phyloP scores from a whole-genome alignment of 2,113 vertebrate genomes.

The Setophaga coronata region DNA sequence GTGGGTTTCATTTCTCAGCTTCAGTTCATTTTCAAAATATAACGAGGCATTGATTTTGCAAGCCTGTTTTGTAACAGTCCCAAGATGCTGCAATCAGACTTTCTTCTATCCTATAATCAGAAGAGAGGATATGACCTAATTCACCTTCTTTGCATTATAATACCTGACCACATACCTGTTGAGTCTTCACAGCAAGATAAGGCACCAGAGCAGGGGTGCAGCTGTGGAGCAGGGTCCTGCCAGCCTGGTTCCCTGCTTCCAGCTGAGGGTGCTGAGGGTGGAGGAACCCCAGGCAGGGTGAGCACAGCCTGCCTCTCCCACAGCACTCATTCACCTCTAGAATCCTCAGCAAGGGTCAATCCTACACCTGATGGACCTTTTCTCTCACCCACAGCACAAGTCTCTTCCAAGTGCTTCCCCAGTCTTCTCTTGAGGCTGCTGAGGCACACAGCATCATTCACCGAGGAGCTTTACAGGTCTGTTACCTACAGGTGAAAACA shows the following conservation, averaged over 20 bases:
- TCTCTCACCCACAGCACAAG: not conserved
- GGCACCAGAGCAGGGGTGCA: not conserved
- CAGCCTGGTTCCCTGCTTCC: not conserved
- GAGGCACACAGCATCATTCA: not conserved
- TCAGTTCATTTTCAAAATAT: constrained; percentile 13
- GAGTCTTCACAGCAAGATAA: not conserved
- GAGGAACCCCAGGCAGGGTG: rapidly evolving
- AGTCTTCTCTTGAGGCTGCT: not conserved
- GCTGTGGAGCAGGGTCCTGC: not conserved
- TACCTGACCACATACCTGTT: not conserved
- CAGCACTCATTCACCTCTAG: not conserved
- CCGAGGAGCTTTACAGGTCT: not conserved
- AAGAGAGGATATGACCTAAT: constrained; percentile 18
- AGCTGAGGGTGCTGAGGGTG: rapidly evolving
- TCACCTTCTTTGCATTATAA: not conserved
- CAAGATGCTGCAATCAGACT: not conserved
- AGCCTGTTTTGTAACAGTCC: constrained; percentile 7
- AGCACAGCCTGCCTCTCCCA: not conserved
- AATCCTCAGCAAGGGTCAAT: not conserved
- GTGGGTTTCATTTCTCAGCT: not conserved
- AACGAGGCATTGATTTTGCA: constrained; percentile 18
- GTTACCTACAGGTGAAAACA: not conserved
- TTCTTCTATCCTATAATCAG: constrained; percentile 23
- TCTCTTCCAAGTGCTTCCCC: not conserved
- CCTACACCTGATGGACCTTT: not conserved